Percentiles rank a stretch among this genome's conserved stretches.
Evolutionary conservation across 1,140 invertebrate genomes (phyloP).

Genomic region (Marisa cornuarietis): DNA sequence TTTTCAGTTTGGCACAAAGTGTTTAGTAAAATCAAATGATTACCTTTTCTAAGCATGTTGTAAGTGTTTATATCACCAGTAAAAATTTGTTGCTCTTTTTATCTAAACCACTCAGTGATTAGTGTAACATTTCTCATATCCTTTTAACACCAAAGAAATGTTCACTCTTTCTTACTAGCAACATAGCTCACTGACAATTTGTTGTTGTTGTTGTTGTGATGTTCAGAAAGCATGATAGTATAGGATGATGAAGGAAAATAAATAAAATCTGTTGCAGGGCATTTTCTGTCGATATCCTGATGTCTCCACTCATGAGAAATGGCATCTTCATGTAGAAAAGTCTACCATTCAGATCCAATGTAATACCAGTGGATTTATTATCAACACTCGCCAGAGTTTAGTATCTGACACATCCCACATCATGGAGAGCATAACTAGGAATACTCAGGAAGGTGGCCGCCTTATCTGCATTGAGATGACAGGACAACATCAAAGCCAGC

Average conservation of each 20-base stretch:
- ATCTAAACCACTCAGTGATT: too few species aligned
- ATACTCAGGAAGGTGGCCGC: constrained; percentile 38
- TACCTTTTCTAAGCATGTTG: not conserved
- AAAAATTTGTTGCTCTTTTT: not conserved
- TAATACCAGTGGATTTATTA: constrained; percentile 31
- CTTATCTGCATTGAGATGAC: constrained; percentile 47
- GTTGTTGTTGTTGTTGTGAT: too few species aligned
- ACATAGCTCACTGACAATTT: too few species aligned
- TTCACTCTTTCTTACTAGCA: too few species aligned
- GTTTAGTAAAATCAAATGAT: not conserved
- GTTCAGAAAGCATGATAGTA: not conserved
- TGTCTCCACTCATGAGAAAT: constrained; percentile 22
- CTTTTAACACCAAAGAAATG: too few species aligned
- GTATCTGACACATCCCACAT: constrained; percentile 37
- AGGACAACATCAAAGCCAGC: constrained; percentile 24
- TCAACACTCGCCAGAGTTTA: not conserved
- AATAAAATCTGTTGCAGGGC: constrained; percentile 27
- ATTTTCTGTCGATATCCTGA: constrained; percentile 36
- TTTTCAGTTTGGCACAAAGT: not conserved
- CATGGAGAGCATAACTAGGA: constrained; percentile 33
- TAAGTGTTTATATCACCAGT: not conserved
- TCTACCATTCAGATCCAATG: constrained; percentile 36
- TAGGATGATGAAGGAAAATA: not conserved
- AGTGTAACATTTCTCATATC: too few species aligned
- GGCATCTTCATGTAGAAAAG: constrained; percentile 41